A percentile compares a stretch with the other conserved stretches of the same genome.
These are phyloP conservation scores for Heterodera filipjevi DNA, from an alignment of 2,888 invertebrate genomes.

Conservation along the genomic window DNA sequence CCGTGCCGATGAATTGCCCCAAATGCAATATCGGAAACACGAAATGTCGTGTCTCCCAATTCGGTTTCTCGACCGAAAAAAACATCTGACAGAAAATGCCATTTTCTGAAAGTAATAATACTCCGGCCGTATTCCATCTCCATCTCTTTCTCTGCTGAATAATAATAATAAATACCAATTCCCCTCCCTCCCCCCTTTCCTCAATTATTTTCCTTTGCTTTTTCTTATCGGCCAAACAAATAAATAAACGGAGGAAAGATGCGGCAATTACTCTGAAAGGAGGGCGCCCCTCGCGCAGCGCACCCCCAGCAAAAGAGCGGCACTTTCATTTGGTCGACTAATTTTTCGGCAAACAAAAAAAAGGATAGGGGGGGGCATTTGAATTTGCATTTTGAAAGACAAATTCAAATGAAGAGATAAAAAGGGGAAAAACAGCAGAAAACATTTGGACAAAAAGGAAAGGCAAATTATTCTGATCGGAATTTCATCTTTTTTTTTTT, in stretches of 20 bases:
- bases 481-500: no score
- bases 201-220: background rate
- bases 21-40: no score
- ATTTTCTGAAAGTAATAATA: no score
- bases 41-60: no score
- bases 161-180: background rate
- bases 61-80: no score
- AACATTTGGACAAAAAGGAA: background rate
- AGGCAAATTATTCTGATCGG: background rate
- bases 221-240: background rate
- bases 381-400: background rate
- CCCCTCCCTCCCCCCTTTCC: background rate
- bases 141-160: background rate
- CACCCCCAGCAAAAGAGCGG: background rate
- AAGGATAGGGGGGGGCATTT: background rate
- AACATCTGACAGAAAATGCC: no score
- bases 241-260: background rate
- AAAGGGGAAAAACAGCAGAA: background rate
- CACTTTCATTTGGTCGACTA: slow-evolving; percentile 3
- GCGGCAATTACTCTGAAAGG: background rate
- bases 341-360: slow-evolving; percentile 3
- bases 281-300: background rate
- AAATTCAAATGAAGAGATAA: background rate
- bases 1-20: no score
- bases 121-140: background rate